These are phyloP conservation scores for Meganola albula DNA, from an alignment of 2,888 invertebrate genomes.

Conservation along the genomic window DNA sequence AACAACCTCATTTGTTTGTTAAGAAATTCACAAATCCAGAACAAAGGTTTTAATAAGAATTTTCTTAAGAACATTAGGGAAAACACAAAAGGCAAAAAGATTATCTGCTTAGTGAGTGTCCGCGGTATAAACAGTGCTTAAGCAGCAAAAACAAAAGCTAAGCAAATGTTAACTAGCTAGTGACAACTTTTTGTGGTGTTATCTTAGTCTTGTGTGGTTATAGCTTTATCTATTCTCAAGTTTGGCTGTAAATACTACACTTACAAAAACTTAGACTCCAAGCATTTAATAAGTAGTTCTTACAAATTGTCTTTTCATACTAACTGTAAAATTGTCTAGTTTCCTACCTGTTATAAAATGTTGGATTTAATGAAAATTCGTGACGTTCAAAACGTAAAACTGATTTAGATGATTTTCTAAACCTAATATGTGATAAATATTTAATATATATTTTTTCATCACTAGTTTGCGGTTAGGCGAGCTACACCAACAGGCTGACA, in stretches of 20 bases:
- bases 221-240: constrained; percentile 26
- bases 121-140: constrained; percentile 53
- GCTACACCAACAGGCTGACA: too few relatives aligned
- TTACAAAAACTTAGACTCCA: too few relatives aligned
- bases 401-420: too few relatives aligned
- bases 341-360: too few relatives aligned
- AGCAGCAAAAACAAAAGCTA: constrained; percentile 59
- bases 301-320: too few relatives aligned
- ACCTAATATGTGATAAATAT: too few relatives aligned
- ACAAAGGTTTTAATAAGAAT: constrained; percentile 31
- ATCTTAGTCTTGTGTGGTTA: constrained; percentile 30
- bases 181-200: constrained; percentile 41
- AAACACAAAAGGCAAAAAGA: constrained; percentile 35
- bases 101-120: constrained; percentile 44
- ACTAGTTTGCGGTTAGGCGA: too few relatives aligned
- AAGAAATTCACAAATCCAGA: constrained; percentile 29
- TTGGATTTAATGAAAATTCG: too few relatives aligned
- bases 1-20: constrained; percentile 27
- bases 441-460: too few relatives aligned
- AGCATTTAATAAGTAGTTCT: too few relatives aligned
- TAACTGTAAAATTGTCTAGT: too few relatives aligned
- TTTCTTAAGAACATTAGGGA: constrained; percentile 30
- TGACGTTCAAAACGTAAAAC: too few relatives aligned
- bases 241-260: constrained; percentile 17
- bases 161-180: constrained; percentile 42